Base-by-base conservation (phyloP, 2,797 vertebrate species). In the Pantherophis alleghaniensis region DNA sequence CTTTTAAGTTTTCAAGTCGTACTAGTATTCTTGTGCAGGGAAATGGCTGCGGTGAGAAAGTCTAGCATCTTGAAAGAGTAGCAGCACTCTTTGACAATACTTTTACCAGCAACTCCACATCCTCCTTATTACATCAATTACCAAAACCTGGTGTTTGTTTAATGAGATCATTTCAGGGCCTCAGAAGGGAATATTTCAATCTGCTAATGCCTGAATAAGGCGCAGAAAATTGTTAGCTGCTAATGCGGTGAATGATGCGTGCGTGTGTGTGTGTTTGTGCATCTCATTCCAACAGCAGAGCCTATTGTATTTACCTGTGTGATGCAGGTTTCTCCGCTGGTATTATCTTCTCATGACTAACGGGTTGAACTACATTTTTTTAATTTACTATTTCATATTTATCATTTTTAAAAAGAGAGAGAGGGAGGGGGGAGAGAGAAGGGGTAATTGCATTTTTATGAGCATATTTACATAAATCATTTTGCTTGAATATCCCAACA, bases 381-480 rank as follows among this genome's bases (percentile, higher is more conserved):
- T 96, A 94, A 96, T 97, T 97, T 97, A 96, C 96, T 97, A 97
- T 97, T 98, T 97, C 95, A 94, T 95, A 98, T 97, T 97, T 97
- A 94, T 95, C 97, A 96, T 98, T 97, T 97, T 74, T 74, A 74
- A 97, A 89, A 86, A 93, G 69, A 24, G 20, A 24, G 20, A 69
- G 86, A 4, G n/a, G 13, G 57, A 51, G 28, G 16, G 13, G 74
- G 69, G 7, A 16, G 13, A n/a, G 59, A 37, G 2, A 47, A 53
- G 91, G 32, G 26, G 28, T 28, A 97, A n/a, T 96, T 3, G 5
- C 94, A 95, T 97, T 97, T 97, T 97, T 94, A 96, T 63, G 94
- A 96, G 95, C 16, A 32, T 95, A 98, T 98, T 98, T 97, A 96
- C 97, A 97, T 97, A 97, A 98, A 98, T 98, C 97, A 98, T 96